Evolutionary conservation across 2,113 vertebrate species (phyloP), one percentile per base, ranked within the genome.

Genomic region (Tachysurus fulvidraco): DNA sequence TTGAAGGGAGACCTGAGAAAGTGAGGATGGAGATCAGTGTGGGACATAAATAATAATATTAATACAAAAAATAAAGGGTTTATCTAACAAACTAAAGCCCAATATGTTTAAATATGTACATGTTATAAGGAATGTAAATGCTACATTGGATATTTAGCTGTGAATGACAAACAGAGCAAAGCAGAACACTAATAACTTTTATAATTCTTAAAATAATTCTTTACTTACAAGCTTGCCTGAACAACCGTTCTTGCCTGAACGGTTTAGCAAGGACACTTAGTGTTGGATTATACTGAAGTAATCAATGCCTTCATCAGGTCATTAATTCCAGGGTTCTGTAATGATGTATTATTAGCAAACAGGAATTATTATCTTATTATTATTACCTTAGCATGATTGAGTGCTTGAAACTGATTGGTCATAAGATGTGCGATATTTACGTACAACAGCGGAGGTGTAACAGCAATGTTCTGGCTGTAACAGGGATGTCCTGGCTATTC

Each of bases 181-280:
- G 44, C 73, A n/a, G 44, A 52, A 76, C 44, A 50, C 73, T 13
- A 76, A n/a, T 25, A 25, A 44, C 44, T 73, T 73, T 17, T 73
- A 21, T 17, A 73, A 10, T 6, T 11, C 23, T 74, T 46, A 12
- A 50, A 44, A 21, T 17, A 73, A 10, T 6, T 11, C 23, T 74
- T 46, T 25, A 50, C 44, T 76, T 14, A 0, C 10, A 0, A 6
- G 36, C 69, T 81, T 81, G 77, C 52, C 60, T 80, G 36, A 86
- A 28, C 54, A 80, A n/a, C n/a, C n/a, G n/a, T n/a, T n/a, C n/a
- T n/a, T n/a, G n/a, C n/a, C n/a, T n/a, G n/a, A n/a, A n/a, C n/a
- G 87, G 55, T 50, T 82, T 79, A 82, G 19, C n/a, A 17, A 55
- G 57, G 57, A 5, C 28, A 74, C 57, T 65, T 76, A 83, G 46